These are phyloP conservation scores for Crossaster papposus DNA, from an alignment of 53 echinoderm and acorn worm genomes.

Conservation along the genomic window DNA sequence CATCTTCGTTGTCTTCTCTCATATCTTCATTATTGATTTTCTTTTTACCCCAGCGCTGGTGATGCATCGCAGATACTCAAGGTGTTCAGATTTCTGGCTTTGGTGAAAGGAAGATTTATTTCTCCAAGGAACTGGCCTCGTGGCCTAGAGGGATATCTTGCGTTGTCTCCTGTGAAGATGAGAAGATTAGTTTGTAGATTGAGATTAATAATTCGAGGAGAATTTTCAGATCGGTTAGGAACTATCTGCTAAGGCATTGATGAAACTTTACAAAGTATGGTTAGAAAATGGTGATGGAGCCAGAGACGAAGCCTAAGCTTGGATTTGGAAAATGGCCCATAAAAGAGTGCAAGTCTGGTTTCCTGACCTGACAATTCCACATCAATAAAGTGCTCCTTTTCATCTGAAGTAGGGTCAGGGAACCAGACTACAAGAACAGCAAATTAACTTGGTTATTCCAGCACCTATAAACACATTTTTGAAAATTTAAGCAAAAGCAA, in stretches of 20 bases:
- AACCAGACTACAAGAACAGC: no score
- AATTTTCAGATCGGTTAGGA: neutral
- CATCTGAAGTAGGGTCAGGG: no score
- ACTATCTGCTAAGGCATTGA: neutral
- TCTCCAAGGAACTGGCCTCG: neutral
- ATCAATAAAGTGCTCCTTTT: no score
- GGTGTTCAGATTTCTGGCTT: no score
- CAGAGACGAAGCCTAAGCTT: no score
- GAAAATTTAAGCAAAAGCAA: no score
- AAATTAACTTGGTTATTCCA: no score
- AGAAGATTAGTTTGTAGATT: neutral
- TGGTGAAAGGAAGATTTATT: neutral
- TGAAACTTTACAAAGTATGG: neutral
- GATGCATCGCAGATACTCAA: neutral
- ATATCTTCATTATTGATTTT: neutral
- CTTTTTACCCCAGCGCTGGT: neutral
- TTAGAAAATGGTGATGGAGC: neutral
- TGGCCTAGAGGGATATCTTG: neutral
- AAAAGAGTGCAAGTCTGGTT: no score
- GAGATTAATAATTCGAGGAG: neutral
- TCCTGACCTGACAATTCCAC: no score
- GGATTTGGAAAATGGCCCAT: no score
- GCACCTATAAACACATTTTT: no score
- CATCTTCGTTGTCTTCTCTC: neutral
- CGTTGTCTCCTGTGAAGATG: neutral